Evolutionary conservation across 1,140 invertebrate species (phyloP).

Genomic region (Trachymyrmex septentrionalis): DNA sequence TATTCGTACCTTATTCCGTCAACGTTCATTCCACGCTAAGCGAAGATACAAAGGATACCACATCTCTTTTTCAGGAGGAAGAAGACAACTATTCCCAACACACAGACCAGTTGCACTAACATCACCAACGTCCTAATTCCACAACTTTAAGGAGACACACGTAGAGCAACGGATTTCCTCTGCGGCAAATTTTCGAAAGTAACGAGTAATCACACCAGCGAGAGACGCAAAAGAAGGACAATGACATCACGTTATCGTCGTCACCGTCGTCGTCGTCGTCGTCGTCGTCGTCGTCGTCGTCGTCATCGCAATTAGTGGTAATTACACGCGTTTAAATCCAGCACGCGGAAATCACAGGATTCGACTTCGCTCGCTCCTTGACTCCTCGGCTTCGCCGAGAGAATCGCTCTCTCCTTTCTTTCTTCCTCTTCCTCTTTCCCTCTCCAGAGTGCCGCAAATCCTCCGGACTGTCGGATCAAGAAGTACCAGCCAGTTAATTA

Average conservation of each 20-base stretch:
- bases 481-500: conserved; percentile 54
- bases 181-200: conserved; percentile 27
- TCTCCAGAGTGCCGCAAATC: conserved; percentile 49
- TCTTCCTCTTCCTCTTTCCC: neutral
- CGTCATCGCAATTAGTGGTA: conserved; percentile 34
- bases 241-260: conserved; percentile 23
- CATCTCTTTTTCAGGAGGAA: neutral
- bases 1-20: neutral
- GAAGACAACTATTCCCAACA: neutral
- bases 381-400: conserved; percentile 16
- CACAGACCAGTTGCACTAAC: conserved; percentile 6
- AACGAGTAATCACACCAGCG: neutral
- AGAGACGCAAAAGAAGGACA: neutral
- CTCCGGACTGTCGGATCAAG: conserved; percentile 50
- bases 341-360: conserved; percentile 27
- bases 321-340: conserved; percentile 50
- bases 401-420: conserved; percentile 9
- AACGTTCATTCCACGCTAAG: neutral
- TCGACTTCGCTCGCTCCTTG: conserved; percentile 7
- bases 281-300: neutral
- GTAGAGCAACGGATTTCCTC: neutral
- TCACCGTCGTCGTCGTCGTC: neutral
- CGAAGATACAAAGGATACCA: neutral
- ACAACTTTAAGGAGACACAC: conserved; percentile 6
- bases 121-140: neutral